phyloP scores from a whole-genome alignment of 2,113 vertebrate genomes.

The Thermophis baileyi region DNA sequence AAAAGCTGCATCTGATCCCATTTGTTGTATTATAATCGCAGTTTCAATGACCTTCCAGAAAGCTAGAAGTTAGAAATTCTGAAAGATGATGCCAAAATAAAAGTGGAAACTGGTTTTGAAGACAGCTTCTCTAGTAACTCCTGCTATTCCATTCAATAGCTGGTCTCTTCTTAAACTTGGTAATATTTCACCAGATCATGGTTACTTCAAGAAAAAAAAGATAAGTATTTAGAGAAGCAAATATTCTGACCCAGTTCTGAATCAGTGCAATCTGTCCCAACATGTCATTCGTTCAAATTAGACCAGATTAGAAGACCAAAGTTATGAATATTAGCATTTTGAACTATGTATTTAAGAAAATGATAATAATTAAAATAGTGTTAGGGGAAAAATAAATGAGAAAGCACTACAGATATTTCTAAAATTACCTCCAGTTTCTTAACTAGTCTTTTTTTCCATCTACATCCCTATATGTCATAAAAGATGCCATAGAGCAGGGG shows the following conservation, averaged over 20 bases:
- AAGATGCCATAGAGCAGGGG: not conserved
- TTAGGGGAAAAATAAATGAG: not conserved
- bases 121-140: not conserved
- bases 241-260: not conserved
- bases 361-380: slow-evolving; percentile 17
- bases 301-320: not conserved
- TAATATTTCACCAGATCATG: not conserved
- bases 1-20: not conserved
- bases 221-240: not conserved
- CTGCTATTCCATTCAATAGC: not conserved
- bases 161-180: not conserved
- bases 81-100: not conserved
- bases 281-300: not conserved
- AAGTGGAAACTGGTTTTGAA: not conserved
- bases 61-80: not conserved
- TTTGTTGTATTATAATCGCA: not conserved
- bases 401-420: not conserved
- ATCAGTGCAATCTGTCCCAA: not conserved
- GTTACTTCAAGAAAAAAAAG: not conserved
- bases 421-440: not conserved
- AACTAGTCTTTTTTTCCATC: not conserved
- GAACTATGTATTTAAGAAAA: slow-evolving; percentile 17
- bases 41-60: not conserved
- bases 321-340: not conserved
- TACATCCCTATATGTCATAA: not conserved